phyloP scores from a whole-genome alignment of 2,797 vertebrate genomes.

The Ptychadena robeensis region DNA sequence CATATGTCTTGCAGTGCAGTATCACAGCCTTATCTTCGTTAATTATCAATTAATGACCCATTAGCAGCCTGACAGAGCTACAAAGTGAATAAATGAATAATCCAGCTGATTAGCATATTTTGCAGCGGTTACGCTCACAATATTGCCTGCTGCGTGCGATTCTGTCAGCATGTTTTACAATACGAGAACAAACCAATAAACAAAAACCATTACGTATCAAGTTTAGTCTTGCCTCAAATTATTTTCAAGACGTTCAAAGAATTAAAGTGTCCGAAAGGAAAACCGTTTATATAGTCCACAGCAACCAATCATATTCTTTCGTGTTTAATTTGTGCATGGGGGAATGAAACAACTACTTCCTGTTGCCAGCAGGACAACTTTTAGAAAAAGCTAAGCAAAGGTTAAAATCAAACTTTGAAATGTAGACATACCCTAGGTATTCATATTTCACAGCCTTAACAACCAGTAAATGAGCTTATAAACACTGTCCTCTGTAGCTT shows the following conservation, averaged over 20 bases:
- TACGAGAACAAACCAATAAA: neutral
- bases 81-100: conserved; percentile 46
- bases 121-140: neutral
- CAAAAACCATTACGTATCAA: neutral
- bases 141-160: conserved; percentile 1
- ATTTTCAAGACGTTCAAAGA: neutral
- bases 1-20: neutral
- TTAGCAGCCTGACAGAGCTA: conserved; percentile 51
- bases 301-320: neutral
- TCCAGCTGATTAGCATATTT: conserved; percentile 37
- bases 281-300: neutral
- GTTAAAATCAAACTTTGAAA: no score
- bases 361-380: neutral
- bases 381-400: no score
- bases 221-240: neutral
- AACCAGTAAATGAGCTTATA: no score
- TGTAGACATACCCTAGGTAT: no score
- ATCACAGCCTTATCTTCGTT: conserved; percentile 18
- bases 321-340: neutral
- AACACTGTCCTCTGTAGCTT: neutral
- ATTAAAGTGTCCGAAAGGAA: neutral
- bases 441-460: no score
- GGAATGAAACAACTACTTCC: neutral
- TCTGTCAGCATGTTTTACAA: neutral
- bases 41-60: conserved; percentile 55